A percentile compares a stretch with the other conserved stretches of the same genome.
These are phyloP conservation scores for Glareola pratincola DNA, from an alignment of 2,113 vertebrate genomes.

Conservation along the genomic window DNA sequence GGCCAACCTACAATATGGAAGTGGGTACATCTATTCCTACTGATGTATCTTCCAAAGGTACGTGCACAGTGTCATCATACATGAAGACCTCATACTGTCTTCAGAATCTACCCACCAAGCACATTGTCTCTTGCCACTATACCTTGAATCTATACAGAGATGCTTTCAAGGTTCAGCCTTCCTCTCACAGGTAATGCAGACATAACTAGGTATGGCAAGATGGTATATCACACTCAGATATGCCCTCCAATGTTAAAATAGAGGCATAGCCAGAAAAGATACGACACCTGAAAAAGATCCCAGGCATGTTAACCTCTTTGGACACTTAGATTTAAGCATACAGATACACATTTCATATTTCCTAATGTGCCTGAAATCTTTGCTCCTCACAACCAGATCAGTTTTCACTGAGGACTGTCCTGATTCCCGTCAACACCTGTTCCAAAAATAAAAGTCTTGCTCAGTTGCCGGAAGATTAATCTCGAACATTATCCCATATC, in stretches of 20 bases:
- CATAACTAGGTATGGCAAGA: neutral
- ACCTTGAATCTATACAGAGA: neutral
- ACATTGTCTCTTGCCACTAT: neutral
- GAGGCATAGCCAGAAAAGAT: neutral
- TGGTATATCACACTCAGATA: neutral
- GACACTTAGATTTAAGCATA: neutral
- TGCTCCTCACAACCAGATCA: neutral
- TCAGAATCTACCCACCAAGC: neutral
- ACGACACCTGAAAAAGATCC: neutral
- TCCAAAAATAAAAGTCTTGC: neutral
- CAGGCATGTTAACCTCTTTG: neutral
- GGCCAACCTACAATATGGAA: neutral
- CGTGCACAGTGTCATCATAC: too few species aligned
- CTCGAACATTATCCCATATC: neutral
- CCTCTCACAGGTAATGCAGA: neutral
- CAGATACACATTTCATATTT: neutral
- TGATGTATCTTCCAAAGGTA: neutral
- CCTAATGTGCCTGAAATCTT: neutral
- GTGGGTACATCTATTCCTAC: neutral
- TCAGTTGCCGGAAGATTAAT: neutral
- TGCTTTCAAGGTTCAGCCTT: neutral
- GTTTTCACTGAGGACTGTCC: neutral
- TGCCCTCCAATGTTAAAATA: neutral
- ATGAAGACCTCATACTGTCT: neutral
- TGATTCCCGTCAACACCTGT: neutral